Evolutionary conservation across 2,888 invertebrate genomes (phyloP).

Genomic region (Rambutsinella grinnellia): DNA sequence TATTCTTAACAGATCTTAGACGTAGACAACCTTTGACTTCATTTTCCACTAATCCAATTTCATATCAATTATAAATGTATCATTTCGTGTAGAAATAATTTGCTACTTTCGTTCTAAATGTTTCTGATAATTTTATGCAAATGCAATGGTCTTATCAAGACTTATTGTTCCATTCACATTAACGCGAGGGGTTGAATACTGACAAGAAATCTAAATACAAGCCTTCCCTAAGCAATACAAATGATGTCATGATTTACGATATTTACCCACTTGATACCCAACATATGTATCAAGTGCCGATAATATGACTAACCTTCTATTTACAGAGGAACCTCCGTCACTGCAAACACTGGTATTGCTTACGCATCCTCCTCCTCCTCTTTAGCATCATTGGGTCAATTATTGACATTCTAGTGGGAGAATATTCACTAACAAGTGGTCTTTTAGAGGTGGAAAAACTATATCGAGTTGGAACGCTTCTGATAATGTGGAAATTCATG

Average conservation of each 20-base stretch:
- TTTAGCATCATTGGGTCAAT: constrained; percentile 46
- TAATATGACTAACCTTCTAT: no score
- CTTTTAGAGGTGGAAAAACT: constrained; percentile 47
- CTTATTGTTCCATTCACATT: constrained; percentile 31
- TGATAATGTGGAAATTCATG: constrained; percentile 53
- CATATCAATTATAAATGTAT: no score
- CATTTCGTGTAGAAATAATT: no score
- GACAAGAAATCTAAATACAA: no score
- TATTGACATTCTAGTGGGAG: constrained; percentile 41
- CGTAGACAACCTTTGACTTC: no score
- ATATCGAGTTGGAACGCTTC: constrained; percentile 40
- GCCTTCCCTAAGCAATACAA: no score
- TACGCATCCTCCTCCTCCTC: constrained; percentile 33
- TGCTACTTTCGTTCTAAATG: no score
- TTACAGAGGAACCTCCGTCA: constrained; percentile 51
- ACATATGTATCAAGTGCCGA: no score
- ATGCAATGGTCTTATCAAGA: constrained; percentile 20
- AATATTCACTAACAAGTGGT: constrained; percentile 46
- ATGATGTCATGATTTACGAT: background rate
- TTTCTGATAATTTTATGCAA: constrained; percentile 22
- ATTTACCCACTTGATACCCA: background rate
- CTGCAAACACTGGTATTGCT: constrained; percentile 52
- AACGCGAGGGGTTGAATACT: background rate
- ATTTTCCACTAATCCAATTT: no score
- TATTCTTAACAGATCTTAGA: no score